phyloP scores from a whole-genome alignment of 2,888 invertebrate species.

The Lymantria dispar region DNA sequence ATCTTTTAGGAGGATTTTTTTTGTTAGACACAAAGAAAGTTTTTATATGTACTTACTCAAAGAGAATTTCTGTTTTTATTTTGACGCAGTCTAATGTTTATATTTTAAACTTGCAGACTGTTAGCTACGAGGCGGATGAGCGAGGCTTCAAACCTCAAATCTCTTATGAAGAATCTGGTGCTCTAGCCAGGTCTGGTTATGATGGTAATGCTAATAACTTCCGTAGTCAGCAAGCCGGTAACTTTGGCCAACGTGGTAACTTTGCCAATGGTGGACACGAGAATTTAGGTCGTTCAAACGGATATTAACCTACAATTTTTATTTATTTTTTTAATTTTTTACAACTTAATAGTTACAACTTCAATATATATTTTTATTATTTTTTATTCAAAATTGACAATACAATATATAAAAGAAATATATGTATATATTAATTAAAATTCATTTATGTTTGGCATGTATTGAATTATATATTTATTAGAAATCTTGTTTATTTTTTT shows the following conservation, averaged over 20 bases:
- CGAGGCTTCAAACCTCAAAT: conserved; percentile 85
- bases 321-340: background rate
- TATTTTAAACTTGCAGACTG: conserved; percentile 66
- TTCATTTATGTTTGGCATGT: too few species aligned
- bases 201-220: conserved; percentile 54
- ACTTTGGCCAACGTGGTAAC: conserved; percentile 21
- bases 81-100: too few species aligned
- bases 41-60: too few species aligned
- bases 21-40: too few species aligned
- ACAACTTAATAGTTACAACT: background rate
- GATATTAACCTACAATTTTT: conserved; percentile 39
- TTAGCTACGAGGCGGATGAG: conserved; percentile 85
- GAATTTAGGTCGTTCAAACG: conserved; percentile 28
- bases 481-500: too few species aligned
- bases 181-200: conserved; percentile 56
- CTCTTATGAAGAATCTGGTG: conserved; percentile 83
- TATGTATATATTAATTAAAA: too few species aligned
- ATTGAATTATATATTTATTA: too few species aligned
- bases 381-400: too few species aligned
- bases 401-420: too few species aligned
- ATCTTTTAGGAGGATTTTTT: too few species aligned
- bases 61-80: too few species aligned
- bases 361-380: too few species aligned
- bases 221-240: conserved; percentile 27
- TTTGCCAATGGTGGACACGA: conserved; percentile 15